phyloP scores from a whole-genome alignment of 2,888 invertebrate genomes.

The Fabriciana adippe region DNA sequence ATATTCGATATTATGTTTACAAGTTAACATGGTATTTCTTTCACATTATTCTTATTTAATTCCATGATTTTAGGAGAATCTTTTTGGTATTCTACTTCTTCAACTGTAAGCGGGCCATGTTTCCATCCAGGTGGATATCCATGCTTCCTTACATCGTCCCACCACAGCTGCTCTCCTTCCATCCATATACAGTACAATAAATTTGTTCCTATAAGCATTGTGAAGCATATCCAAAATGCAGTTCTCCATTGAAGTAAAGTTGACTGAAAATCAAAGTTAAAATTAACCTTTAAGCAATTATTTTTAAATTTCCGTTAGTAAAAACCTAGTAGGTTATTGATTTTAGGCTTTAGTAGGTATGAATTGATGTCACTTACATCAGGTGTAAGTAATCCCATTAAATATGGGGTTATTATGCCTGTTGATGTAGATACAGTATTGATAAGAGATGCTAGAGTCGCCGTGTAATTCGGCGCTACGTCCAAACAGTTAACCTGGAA shows the following conservation, averaged over 20 bases:
- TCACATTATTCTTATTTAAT: background rate
- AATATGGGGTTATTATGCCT: slow-evolving; percentile 52
- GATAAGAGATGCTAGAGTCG: slow-evolving; percentile 78
- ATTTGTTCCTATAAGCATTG: slow-evolving; percentile 79
- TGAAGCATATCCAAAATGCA: slow-evolving; percentile 85
- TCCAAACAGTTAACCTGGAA: slow-evolving; percentile 41
- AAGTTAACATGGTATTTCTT: background rate
- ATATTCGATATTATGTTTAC: too few species aligned
- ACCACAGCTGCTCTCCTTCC: slow-evolving; percentile 83
- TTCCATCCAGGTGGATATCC: slow-evolving; percentile 51
- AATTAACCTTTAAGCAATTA: background rate
- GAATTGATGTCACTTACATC: slow-evolving; percentile 57
- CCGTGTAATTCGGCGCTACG: slow-evolving; percentile 77
- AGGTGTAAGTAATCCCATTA: slow-evolving; percentile 73
- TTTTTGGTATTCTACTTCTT: slow-evolving; percentile 24
- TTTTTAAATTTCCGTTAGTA: background rate
- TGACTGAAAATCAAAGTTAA: slow-evolving; percentile 52
- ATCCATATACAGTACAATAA: slow-evolving; percentile 81
- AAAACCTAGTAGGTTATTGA: background rate
- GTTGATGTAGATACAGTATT: slow-evolving; percentile 77
- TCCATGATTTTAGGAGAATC: slow-evolving; percentile 4
- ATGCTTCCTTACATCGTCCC: slow-evolving; percentile 77
- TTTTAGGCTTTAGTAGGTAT: background rate
- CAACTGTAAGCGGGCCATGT: slow-evolving; percentile 43
- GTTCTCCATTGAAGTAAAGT: slow-evolving; percentile 70